Evolutionary conservation across 2,797 vertebrate genomes (phyloP).

Genomic region (Esox masquinongy): DNA sequence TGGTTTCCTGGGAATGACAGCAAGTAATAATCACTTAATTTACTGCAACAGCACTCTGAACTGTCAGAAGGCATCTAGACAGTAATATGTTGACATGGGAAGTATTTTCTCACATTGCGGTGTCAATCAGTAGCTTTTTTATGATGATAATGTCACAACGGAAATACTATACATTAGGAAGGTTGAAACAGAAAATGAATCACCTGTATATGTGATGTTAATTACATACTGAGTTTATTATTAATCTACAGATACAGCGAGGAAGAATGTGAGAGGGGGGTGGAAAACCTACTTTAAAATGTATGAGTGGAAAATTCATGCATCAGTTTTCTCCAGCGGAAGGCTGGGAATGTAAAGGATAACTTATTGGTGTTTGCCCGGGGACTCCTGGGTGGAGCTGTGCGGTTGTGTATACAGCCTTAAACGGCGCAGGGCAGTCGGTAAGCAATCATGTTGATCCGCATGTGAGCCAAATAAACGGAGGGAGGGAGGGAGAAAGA

Average conservation of each 20-base stretch:
- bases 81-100: not conserved
- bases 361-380: not conserved
- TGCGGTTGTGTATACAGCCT: conserved; percentile 53
- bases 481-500: conserved; percentile 52
- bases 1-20: not conserved
- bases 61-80: not conserved
- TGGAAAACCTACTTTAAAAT: not conserved
- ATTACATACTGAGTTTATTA: too few species aligned
- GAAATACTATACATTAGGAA: not conserved
- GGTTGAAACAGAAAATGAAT: not conserved
- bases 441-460: conserved; percentile 54
- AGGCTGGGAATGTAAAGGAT: conserved; percentile 9
- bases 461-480: conserved; percentile 35
- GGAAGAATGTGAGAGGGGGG: not conserved
- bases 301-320: not conserved
- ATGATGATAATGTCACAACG: not conserved
- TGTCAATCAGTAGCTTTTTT: not conserved
- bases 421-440: conserved; percentile 33
- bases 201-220: not conserved
- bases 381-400: conserved; percentile 1
- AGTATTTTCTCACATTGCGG: not conserved
- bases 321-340: not conserved
- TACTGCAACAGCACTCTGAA: not conserved
- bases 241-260: not conserved
- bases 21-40: not conserved